Evolutionary conservation across 2,113 vertebrate genomes (phyloP), one percentile per base, ranked within the genome.

Genomic region (Fregata magnificens): DNA sequence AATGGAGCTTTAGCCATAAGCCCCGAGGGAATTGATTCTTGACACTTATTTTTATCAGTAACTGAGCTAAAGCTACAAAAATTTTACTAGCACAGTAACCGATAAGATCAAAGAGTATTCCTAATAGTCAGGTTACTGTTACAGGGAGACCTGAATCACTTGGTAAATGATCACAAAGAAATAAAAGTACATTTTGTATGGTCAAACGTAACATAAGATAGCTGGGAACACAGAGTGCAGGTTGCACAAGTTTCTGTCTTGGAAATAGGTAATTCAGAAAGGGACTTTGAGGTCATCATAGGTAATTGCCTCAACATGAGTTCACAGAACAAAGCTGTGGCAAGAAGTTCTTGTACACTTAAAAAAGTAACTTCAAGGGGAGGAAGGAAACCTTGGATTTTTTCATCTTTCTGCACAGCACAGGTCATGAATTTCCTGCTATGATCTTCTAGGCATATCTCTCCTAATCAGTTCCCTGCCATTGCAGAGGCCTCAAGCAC

Each of bases 231-330:
- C 5, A 31, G 45, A 59, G 16, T 32, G 8, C 40, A 69, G 26
- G 16, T 72, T 67, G 78, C 49, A 76, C 28, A 58, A 36, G 49
- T 85, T 92, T 63, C 82, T 79, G 10, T 59, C 88, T 82, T 82
- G 52, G 32, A 91, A 91, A 69, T 56, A 63, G 89, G 38, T 67
- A 89, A 84, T 93, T 95, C 91, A 79, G 62, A 90, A 79, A 88
- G 28, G 24, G 42, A 70, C 84, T 82, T 21, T 21, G 45, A 86
- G 87, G 82, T 85, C 66, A 50, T 70, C 66, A 62, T 14, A 82
- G 13, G 66, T 69, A 96, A 93, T 91, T 82, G 74, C 65, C 78
- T 94, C 90, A 56, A 88, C 74, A 42, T 56, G 70, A 80, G 34
- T 73, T 91, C 90, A 85, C 40, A 91, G 87, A 53, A 73, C 58